Conservation (phyloP, 2,888 invertebrate species). For the Seira sanloemensis region DNA sequence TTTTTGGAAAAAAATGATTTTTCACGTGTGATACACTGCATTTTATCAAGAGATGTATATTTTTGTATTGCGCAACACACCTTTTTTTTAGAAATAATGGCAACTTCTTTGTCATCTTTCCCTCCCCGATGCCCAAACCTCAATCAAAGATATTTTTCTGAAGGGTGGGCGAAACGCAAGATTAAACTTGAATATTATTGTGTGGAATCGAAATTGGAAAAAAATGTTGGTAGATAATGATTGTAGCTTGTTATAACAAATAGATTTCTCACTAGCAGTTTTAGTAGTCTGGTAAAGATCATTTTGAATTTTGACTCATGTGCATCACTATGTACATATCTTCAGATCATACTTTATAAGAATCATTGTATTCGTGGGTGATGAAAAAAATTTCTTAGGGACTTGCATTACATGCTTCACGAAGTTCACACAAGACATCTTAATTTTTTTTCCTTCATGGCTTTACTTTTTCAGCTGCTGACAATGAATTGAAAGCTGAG, state of each 20-base stretch:
- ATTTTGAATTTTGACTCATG: not conserved
- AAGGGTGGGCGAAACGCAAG: no score
- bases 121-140: not conserved
- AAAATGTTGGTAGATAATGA: no score
- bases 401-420: slow-evolving; percentile 17
- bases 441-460: slow-evolving; percentile 21
- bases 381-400: slow-evolving; percentile 12
- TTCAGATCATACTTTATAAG: no score
- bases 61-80: no score
- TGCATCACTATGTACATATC: not conserved
- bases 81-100: no score
- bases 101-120: not conserved
- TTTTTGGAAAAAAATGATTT: not conserved
- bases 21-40: not conserved
- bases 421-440: slow-evolving; percentile 17
- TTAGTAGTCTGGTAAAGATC: not conserved
- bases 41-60: no score
- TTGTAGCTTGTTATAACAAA: no score
- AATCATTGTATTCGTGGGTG: no score
- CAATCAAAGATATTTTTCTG: no score
- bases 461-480: not conserved
- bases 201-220: no score
- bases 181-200: no score
- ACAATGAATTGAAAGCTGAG: not conserved
- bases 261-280: not conserved